A percentile compares a stretch with the other conserved stretches of the same genome.
These are phyloP conservation scores for Sorex fumeus DNA, from an alignment of 2,113 vertebrate species.

Conservation along the genomic window DNA sequence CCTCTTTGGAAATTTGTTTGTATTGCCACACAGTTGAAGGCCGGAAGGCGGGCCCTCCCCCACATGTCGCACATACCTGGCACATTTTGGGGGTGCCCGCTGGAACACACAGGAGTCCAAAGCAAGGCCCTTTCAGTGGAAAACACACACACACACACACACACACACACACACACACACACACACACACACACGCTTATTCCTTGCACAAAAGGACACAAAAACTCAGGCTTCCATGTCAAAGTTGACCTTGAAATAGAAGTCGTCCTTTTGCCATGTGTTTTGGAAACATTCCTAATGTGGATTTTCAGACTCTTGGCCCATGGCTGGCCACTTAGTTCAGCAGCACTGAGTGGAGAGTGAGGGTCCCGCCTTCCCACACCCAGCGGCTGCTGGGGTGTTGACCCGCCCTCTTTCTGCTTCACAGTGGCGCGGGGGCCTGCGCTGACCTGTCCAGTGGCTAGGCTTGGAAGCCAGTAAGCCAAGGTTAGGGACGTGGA, in stretches of 20 bases:
- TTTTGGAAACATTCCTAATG: slow-evolving; percentile 12
- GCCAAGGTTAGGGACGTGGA: neutral
- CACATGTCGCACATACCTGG: no score
- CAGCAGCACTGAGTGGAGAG: neutral
- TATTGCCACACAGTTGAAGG: neutral
- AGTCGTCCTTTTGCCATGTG: neutral
- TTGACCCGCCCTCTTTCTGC: neutral
- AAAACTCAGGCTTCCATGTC: slow-evolving; percentile 24
- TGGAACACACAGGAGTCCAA: no score
- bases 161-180: no score
- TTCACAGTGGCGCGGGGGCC: neutral
- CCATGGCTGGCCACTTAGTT: neutral
- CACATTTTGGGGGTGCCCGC: no score
- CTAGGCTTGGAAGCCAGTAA: neutral
- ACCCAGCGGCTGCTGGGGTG: no score
- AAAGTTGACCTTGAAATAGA: slow-evolving; percentile 50
- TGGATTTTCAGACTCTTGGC: neutral
- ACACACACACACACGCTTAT: no score
- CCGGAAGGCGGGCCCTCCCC: neutral
- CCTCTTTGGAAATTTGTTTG: slow-evolving; percentile 58
- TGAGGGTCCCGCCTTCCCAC: neutral
- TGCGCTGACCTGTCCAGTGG: neutral
- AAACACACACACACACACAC: no score
- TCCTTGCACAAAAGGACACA: neutral
- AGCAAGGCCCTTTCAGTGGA: neutral